Evolutionary conservation across 2,797 vertebrate genomes (phyloP).

Genomic region (Staurois parvus): DNA sequence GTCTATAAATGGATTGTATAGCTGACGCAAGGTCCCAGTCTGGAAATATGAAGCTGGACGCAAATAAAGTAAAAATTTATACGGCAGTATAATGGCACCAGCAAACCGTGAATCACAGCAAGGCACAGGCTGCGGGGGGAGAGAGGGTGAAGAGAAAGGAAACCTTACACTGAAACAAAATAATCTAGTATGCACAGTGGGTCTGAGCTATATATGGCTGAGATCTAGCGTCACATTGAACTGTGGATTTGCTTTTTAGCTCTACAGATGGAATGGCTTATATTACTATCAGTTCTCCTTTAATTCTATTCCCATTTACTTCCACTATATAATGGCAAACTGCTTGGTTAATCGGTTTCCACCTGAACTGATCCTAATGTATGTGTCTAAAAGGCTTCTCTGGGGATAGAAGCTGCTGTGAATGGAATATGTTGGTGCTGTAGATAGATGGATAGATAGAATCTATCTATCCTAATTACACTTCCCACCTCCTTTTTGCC

Average conservation of each 20-base stretch:
- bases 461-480: too few relatives aligned
- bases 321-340: too few relatives aligned
- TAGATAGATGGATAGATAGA: too few relatives aligned
- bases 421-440: too few relatives aligned
- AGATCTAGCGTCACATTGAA: conserved; percentile 27
- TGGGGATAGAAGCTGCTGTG: too few relatives aligned
- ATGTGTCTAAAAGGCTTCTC: too few relatives aligned
- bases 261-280: too few relatives aligned
- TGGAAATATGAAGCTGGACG: conserved; percentile 68
- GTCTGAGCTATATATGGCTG: neutral
- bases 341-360: too few relatives aligned
- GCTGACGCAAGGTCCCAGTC: conserved; percentile 66
- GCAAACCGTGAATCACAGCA: conserved; percentile 68
- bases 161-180: conserved; percentile 36
- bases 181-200: conserved; percentile 38
- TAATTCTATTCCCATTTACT: too few relatives aligned
- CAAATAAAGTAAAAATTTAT: conserved; percentile 70
- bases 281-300: too few relatives aligned
- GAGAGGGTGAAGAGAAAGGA: conserved; percentile 40
- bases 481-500: too few relatives aligned
- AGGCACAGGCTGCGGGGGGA: conserved; percentile 51
- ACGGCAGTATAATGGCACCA: conserved; percentile 68
- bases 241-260: conserved; percentile 1
- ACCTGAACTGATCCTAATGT: too few relatives aligned
- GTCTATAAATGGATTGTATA: conserved; percentile 70